phyloP scores from a whole-genome alignment of 2,888 invertebrate genomes.

The Caenorhabditis panamensis region DNA sequence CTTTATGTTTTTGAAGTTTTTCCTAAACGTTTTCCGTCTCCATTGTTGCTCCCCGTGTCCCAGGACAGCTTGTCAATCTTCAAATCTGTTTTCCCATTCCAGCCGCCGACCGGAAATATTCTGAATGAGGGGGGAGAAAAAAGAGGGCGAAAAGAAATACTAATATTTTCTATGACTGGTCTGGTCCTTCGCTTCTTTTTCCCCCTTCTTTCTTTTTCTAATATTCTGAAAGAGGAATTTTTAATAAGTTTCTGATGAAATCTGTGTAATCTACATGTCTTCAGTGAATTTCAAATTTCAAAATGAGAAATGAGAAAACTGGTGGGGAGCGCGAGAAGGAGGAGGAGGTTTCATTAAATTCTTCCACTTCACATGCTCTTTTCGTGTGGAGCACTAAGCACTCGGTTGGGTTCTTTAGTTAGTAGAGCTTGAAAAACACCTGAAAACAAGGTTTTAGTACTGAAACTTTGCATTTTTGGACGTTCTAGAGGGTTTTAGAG shows the following conservation, averaged over 20 bases:
- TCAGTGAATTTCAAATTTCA: background rate
- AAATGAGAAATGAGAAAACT: background rate
- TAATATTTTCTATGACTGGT: background rate
- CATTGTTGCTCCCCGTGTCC: background rate
- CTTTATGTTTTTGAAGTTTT: no score
- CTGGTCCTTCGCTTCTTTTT: background rate
- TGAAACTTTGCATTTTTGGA: background rate
- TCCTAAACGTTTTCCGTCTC: background rate
- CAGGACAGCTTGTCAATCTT: background rate
- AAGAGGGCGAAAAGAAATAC: background rate
- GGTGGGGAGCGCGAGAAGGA: background rate
- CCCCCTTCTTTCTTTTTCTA: background rate
- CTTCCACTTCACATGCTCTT: slow-evolving; percentile 3
- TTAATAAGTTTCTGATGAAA: background rate
- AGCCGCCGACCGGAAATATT: slow-evolving; percentile 4
- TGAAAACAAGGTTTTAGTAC: no score
- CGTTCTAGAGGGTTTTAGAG: background rate
- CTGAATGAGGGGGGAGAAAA: background rate
- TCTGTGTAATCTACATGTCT: no score
- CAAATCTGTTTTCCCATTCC: background rate
- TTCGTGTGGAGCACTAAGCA: no score
- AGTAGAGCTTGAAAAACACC: no score
- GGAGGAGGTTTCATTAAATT: background rate
- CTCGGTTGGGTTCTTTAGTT: no score
- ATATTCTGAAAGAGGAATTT: background rate